Percentiles rank a stretch among this genome's conserved stretches.
These are phyloP conservation scores for Tetramorium alpestre DNA, from an alignment of 1,140 invertebrate genomes.

Conservation along the genomic window DNA sequence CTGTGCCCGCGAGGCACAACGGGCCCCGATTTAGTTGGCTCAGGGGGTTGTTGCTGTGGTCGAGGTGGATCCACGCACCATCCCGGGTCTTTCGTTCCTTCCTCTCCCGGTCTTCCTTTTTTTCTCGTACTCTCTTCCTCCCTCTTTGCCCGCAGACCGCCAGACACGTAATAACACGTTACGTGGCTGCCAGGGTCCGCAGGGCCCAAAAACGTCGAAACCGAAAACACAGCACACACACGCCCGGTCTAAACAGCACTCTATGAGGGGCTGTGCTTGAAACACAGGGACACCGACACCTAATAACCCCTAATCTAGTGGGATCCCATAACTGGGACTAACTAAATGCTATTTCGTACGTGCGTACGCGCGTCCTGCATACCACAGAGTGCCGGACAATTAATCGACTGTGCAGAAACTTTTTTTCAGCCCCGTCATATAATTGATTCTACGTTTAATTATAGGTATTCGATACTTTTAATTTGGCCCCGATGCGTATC, in stretches of 20 bases:
- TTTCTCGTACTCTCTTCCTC: slow-evolving; percentile 44
- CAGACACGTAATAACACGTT: slow-evolving; percentile 81
- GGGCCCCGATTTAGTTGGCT: slow-evolving; percentile 62
- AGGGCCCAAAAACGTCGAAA: slow-evolving; percentile 76
- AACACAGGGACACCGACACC: slow-evolving; percentile 78
- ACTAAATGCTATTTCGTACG: slow-evolving; percentile 78
- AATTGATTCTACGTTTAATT: slow-evolving; percentile 47
- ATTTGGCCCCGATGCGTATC: neutral
- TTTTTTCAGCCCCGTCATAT: neutral
- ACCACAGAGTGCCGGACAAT: neutral
- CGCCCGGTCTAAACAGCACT: slow-evolving; percentile 66
- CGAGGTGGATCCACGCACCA: slow-evolving; percentile 42
- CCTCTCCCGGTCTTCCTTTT: slow-evolving; percentile 34
- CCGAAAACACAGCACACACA: slow-evolving; percentile 63
- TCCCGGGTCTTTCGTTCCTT: slow-evolving; percentile 1
- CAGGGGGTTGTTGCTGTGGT: slow-evolving; percentile 65
- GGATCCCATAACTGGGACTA: slow-evolving; percentile 78
- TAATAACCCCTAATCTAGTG: slow-evolving; percentile 80
- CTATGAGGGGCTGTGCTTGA: slow-evolving; percentile 65
- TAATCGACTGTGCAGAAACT: neutral
- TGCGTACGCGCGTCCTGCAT: slow-evolving; percentile 54
- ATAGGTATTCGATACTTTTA: slow-evolving; percentile 11
- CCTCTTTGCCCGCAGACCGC: slow-evolving; percentile 66
- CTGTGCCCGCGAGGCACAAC: slow-evolving; percentile 58
- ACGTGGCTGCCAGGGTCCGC: slow-evolving; percentile 67